Base-by-base conservation (phyloP, 2,888 invertebrate genomes). In the Azorinus chamasolen region DNA sequence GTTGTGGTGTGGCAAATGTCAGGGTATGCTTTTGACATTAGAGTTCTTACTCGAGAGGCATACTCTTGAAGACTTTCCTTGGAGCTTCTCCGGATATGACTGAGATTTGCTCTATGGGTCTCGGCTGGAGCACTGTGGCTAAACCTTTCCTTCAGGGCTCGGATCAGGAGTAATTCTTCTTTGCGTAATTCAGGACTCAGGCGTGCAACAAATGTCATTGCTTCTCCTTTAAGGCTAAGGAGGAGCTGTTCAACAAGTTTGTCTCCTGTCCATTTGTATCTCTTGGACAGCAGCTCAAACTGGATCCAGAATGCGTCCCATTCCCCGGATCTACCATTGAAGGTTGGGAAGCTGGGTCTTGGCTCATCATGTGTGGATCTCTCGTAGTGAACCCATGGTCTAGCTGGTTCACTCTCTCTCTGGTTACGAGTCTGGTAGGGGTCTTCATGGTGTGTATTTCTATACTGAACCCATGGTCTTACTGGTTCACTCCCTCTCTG, bases 1-100 rank as follows among this genome's bases (percentile, higher is more conserved):
- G 53, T 41, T 8, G 32, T 16, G 16, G 65, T 48, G 4, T 41
- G 20, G 16, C 53, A 24, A 10, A 75, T 69, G 1, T 58, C 69
- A 0, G 69, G 75, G 16, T 69, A 63, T 14, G 62, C 48, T 20
- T 64, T 53, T 0, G 64, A 27, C 50, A 75, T 69, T 8, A 59
- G 14, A n/a, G 57, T 37, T 12, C 45, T 51, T 18, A 75, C 64
- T 55, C 75, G 27, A 1, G 73, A 53, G 14, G 61, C 27, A 54
- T 61, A 73, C 10, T 63, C 27, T 24, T 64, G 57, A 3, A 43
- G 16, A 14, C 25, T 61, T n/a, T 69, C 59, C 25, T 54, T 61
- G n/a, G 22, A 41, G 2, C 37, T 43, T 46, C 61, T 69, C 16
- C 25, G 22, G 1, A 69, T 32, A 20, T 25, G 53, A 22, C 54